Evolutionary conservation across 2,888 invertebrate genomes (phyloP), one percentile per base, ranked within the genome.

Genomic region (Vesta saturnalis): DNA sequence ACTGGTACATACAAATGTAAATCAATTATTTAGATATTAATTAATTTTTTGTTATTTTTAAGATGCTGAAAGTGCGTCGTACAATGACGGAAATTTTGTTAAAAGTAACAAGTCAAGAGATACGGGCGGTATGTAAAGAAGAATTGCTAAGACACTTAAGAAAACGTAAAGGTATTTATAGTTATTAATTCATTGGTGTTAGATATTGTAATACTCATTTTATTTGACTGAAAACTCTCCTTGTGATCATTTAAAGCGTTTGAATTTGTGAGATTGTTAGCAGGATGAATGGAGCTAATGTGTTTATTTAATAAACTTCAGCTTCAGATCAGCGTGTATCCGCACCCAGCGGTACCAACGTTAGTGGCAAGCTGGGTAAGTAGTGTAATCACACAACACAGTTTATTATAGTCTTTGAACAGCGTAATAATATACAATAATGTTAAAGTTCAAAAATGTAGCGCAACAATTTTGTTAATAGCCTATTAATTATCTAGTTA

Each of bases 51-150:
- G 0, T 30, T 60, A 60, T 30, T 69, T 82, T 83, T 65, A 84
- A 94, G 94, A 96, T 97, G 94, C 85, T 94, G 82, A 90, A 91
- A 80, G 94, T 97, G 60, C 90, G 97, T 70, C 89, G 92, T 71
- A 92, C 93, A 76, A 88, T 98, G 85, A 98, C 98, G 23, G 96
- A 97, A 86, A 92, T 98, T 79, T 89, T 99, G 70, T 88, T 98
- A 78, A 95, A 96, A 84, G 97, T 97, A 78, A 98, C 98, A 19
- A 94, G 93, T 84, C 91, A 92, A 84, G 95, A 96, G 88, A 94
- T 98, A 82, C 87, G 89, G 80, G 87, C 87, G 80, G 90, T 96
- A 81, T 94, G 94, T 85, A 90, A 90, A 84, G 96, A 96, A 86
- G 93, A 95, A 83, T 88, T 92, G 85, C 91, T 90, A 87, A 92